Evolutionary conservation across 2,888 invertebrate species (phyloP).

Genomic region (Ichneumoninae sp.): DNA sequence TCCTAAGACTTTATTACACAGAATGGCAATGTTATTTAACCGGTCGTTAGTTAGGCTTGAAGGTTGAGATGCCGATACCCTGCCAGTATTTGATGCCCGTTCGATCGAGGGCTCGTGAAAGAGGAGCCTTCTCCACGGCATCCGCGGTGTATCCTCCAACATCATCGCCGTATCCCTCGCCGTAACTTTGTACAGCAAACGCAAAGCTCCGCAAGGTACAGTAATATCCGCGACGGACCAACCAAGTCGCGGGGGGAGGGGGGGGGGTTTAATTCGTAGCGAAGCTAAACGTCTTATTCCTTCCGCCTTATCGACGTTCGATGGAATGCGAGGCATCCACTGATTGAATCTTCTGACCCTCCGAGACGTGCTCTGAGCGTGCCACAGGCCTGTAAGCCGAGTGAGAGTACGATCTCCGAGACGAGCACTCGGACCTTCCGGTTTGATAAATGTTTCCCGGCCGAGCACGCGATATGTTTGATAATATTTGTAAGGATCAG

Average conservation of each 20-base stretch:
- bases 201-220: slow-evolving; percentile 5
- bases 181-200: slow-evolving; percentile 24
- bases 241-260: slow-evolving; percentile 64
- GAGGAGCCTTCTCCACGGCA: background rate
- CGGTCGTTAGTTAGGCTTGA: background rate
- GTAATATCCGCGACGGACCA: slow-evolving; percentile 12
- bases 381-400: slow-evolving; percentile 20
- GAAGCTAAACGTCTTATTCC: slow-evolving; percentile 79
- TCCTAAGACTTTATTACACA: no score
- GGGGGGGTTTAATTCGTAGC: slow-evolving; percentile 71
- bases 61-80: background rate
- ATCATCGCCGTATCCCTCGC: background rate
- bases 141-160: background rate
- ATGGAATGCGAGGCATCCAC: slow-evolving; percentile 81
- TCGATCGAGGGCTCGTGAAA: background rate
- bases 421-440: slow-evolving; percentile 28
- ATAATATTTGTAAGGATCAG: slow-evolving; percentile 81
- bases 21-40: slow-evolving; percentile 1
- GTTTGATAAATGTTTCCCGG: slow-evolving; percentile 82
- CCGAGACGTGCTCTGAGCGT: slow-evolving; percentile 52
- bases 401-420: slow-evolving; percentile 43
- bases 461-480: slow-evolving; percentile 77
- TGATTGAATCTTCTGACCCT: slow-evolving; percentile 81
- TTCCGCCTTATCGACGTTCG: slow-evolving; percentile 78
- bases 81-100: background rate